phyloP scores from a whole-genome alignment of 2,888 invertebrate genomes.

The Yponomeuta cagnagella region DNA sequence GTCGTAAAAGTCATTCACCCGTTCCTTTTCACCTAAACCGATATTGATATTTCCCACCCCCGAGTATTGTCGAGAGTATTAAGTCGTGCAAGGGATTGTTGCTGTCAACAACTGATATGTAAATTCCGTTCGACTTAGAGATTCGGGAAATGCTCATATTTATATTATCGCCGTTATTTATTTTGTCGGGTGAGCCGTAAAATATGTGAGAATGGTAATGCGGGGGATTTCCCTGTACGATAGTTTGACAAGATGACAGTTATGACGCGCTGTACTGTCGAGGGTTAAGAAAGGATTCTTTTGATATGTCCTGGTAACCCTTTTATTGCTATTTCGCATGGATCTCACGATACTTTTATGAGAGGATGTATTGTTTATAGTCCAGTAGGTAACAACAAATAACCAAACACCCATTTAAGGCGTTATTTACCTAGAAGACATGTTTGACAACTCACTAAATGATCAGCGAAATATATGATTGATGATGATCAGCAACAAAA shows the following conservation, averaged over 20 bases:
- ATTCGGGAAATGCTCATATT: constrained; percentile 64
- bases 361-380: not conserved
- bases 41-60: constrained; percentile 45
- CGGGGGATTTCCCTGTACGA: constrained; percentile 59
- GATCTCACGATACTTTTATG: constrained; percentile 24
- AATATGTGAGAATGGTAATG: constrained; percentile 71
- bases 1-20: not conserved
- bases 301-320: constrained; percentile 46
- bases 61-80: constrained; percentile 34
- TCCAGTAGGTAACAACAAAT: no score
- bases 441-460: no score
- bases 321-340: constrained; percentile 52
- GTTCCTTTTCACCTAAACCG: constrained; percentile 18
- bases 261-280: constrained; percentile 37
- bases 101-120: constrained; percentile 69
- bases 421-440: no score
- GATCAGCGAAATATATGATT: no score
- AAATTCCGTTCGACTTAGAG: constrained; percentile 62
- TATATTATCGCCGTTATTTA: constrained; percentile 71
- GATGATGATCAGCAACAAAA: no score
- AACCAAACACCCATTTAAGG: no score
- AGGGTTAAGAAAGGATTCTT: constrained; percentile 34
- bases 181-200: constrained; percentile 68
- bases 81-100: constrained; percentile 54
- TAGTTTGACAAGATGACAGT: constrained; percentile 73